Percentiles rank a stretch among this genome's conserved stretches.
phyloP scores from a whole-genome alignment of 2,888 invertebrate species.

The Euplagia quadripunctaria region DNA sequence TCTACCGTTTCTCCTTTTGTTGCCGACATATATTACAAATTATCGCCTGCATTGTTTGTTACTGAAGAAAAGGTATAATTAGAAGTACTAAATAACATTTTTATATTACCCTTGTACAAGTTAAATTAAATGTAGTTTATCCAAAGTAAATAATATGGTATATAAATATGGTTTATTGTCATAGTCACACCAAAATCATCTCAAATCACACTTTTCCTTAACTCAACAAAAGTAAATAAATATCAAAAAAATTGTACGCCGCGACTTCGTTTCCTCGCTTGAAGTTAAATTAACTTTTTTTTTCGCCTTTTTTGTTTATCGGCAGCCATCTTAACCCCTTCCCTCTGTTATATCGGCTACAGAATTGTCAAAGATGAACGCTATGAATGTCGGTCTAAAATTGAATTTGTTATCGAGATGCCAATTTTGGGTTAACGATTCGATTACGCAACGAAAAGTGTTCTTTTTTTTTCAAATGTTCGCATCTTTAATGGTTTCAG shows the following conservation, averaged over 20 bases:
- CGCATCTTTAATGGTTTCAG: constrained; percentile 36
- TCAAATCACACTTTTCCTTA: constrained; percentile 51
- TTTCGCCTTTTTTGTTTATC: constrained; percentile 78
- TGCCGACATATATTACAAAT: too few species aligned
- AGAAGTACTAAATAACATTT: too few species aligned
- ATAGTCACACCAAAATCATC: constrained; percentile 55
- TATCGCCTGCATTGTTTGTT: too few species aligned
- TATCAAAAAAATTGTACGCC: constrained; percentile 66
- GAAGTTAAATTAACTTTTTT: constrained; percentile 86
- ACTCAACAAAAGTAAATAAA: constrained; percentile 47
- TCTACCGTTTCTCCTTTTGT: too few species aligned
- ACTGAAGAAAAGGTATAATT: too few species aligned
- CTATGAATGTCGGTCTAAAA: constrained; percentile 76
- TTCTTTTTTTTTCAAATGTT: constrained; percentile 47
- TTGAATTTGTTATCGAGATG: constrained; percentile 86
- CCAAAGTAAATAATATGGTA: too few species aligned
- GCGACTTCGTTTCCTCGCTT: constrained; percentile 78
- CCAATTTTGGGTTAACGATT: constrained; percentile 69
- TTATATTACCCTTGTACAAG: too few species aligned
- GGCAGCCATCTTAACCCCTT: constrained; percentile 82
- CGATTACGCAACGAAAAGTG: constrained; percentile 63
- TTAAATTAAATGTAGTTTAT: too few species aligned
- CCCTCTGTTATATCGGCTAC: constrained; percentile 71
- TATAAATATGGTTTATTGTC: too few species aligned
- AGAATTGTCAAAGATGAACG: constrained; percentile 79